phyloP scores from a whole-genome alignment of 2,797 vertebrate genomes.

The Gouania willdenowi region DNA sequence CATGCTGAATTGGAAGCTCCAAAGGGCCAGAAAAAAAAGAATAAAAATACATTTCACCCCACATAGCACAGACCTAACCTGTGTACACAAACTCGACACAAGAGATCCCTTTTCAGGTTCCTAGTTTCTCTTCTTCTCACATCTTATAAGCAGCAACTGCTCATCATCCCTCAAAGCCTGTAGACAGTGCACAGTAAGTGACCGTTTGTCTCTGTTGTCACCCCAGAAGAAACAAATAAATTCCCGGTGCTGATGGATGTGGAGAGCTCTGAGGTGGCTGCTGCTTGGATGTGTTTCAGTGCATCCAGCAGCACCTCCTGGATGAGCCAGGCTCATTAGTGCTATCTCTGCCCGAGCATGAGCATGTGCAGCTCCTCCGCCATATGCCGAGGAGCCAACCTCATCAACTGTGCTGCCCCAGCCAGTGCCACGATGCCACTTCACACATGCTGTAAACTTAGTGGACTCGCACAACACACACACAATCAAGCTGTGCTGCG shows the following conservation, averaged over 20 bases:
- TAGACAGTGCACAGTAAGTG: constrained; percentile 18
- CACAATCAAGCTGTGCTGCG: constrained; percentile 29
- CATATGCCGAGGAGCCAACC: constrained; percentile 69
- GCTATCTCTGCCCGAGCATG: constrained; percentile 66
- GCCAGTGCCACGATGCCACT: constrained; percentile 56
- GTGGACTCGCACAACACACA: constrained; percentile 25
- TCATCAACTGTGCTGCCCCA: constrained; percentile 61
- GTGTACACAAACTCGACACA: not conserved
- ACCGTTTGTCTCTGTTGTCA: constrained; percentile 13
- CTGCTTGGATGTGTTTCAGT: constrained; percentile 28
- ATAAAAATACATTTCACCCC: too few species aligned
- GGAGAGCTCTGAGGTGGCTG: constrained; percentile 2
- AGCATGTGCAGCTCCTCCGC: constrained; percentile 62
- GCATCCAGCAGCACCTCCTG: constrained; percentile 56
- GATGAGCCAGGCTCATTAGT: constrained; percentile 65
- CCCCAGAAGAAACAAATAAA: not conserved
- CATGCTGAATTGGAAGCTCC: too few species aligned
- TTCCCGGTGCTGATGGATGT: not conserved
- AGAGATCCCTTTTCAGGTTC: not conserved
- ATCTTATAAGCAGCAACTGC: not conserved
- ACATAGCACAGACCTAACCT: too few species aligned
- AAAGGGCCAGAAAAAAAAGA: too few species aligned
- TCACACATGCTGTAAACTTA: constrained; percentile 68
- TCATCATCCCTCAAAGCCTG: constrained; percentile 12
- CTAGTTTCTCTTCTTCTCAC: not conserved